Base-by-base conservation (phyloP, 2,797 vertebrate species). In the Syngnathus acus region DNA sequence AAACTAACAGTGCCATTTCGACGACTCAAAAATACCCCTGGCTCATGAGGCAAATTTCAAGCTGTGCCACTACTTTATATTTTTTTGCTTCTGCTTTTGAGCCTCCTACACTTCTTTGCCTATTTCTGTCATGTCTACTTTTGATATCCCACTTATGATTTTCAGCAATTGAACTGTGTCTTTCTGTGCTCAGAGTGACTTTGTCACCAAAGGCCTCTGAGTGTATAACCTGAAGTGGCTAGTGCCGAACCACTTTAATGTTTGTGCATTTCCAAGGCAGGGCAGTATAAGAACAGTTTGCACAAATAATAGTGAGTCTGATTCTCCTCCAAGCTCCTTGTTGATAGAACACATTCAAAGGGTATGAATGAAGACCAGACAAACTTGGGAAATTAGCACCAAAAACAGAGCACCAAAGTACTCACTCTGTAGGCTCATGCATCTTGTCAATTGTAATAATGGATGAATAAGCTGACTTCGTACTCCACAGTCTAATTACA, bases 391-490 rank as follows among this genome's bases (percentile, higher is more conserved):
- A 50, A 7, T 5, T n/a, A 19, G 48, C 17, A 4, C 17, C 19
- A 51, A 51, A 51, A 8, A 51, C 50, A 9, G 50, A 21, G 9
- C 9, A 9, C 8, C 1, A 8, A n/a, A 51, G 50, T 9, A 8
- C 2, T 9, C 50, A 21, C 19, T 50, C 19, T 10, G 50, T n/a
- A 51, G 50, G n/a, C n/a, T 51, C 9, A 10, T 43, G 19, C 19
- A 51, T 51, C 19, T 51, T 21, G 50, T 51, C 50, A 51, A 51
- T 51, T 51, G 50, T 51, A 51, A 51, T 21, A 51, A 51, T 51
- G 19, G 19, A 51, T 21, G 50, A 51, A 51, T 51, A 21, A 51
- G 9, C n/a, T 21, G 50, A 51, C 50, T 51, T 51, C 19, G 21
- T 51, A 9, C 50, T n/a, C 19, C 19, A 8, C 50, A 51, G 50